Evolutionary conservation across 2,113 vertebrate species (phyloP).

Genomic region (Drymodes brunneopygia): DNA sequence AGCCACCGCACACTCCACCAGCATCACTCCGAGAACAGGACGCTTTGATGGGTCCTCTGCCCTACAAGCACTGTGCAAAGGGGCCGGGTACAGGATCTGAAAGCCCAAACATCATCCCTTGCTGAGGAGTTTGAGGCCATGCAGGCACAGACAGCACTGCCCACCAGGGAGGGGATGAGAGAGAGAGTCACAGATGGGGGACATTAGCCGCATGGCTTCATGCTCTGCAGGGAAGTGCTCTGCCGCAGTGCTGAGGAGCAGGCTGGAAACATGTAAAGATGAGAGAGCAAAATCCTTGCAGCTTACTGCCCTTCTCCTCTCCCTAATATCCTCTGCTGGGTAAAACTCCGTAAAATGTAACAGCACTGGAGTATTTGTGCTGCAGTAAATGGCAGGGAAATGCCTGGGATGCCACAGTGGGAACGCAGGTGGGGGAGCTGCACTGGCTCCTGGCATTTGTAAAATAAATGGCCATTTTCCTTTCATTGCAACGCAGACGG

Average conservation of each 20-base stretch:
- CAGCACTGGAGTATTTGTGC: not conserved
- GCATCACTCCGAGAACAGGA: not conserved
- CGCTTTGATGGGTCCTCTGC: not conserved
- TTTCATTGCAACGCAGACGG: rapidly evolving
- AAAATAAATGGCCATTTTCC: not conserved
- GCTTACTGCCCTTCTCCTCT: not conserved
- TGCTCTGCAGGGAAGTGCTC: not conserved
- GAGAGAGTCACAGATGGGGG: slow-evolving; percentile 36
- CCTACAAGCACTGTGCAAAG: not conserved
- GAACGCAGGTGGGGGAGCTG: not conserved
- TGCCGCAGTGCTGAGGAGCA: not conserved
- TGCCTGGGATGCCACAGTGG: not conserved
- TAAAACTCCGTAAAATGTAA: not conserved
- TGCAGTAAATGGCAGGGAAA: not conserved
- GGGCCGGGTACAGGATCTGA: not conserved
- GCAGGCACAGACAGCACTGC: not conserved
- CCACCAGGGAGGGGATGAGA: not conserved
- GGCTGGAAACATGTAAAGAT: not conserved
- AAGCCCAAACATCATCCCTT: rapidly evolving
- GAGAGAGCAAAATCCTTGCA: not conserved
- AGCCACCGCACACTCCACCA: not conserved
- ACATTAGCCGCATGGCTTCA: slow-evolving; percentile 7
- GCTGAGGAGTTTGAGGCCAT: rapidly evolving
- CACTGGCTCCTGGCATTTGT: rapidly evolving
- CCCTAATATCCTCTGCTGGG: not conserved